phyloP scores from a whole-genome alignment of 2,888 invertebrate species.

The Melipona beecheii region DNA sequence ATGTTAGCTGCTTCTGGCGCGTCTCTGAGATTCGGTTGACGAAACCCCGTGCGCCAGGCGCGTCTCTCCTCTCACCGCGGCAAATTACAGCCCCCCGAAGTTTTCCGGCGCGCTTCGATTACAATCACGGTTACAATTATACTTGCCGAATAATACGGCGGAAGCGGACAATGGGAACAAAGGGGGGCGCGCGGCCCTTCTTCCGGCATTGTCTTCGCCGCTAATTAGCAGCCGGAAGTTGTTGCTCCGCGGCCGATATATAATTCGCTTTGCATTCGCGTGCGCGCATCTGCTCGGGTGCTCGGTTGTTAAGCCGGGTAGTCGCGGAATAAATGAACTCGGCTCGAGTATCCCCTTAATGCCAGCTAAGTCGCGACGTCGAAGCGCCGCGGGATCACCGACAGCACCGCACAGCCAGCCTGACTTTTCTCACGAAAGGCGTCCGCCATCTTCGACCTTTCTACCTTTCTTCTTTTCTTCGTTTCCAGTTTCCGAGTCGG shows the following conservation, averaged over 20 bases:
- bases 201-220: slow-evolving; percentile 51
- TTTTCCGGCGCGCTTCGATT: slow-evolving; percentile 48
- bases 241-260: slow-evolving; percentile 47
- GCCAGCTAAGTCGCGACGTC: not conserved
- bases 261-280: slow-evolving; percentile 57
- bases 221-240: slow-evolving; percentile 63
- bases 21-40: too few species aligned
- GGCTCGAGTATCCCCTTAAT: slow-evolving; percentile 32
- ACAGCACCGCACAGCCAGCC: not conserved
- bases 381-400: not conserved
- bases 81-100: slow-evolving; percentile 38
- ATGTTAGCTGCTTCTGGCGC: too few species aligned
- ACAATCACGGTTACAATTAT: slow-evolving; percentile 53
- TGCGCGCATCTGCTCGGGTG: slow-evolving; percentile 38
- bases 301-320: slow-evolving; percentile 20
- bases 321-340: slow-evolving; percentile 40
- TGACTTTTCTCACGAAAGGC: not conserved
- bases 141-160: slow-evolving; percentile 49
- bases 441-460: not conserved
- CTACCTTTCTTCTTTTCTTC: not conserved
- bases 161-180: slow-evolving; percentile 47
- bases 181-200: slow-evolving; percentile 29
- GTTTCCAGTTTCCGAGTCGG: too few species aligned
- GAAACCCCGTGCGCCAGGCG: too few species aligned
- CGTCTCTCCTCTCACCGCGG: not conserved